phyloP scores from a whole-genome alignment of 30 jellyfish, hydroid and myxozoan genomes.

The Morbakka virulenta region DNA sequence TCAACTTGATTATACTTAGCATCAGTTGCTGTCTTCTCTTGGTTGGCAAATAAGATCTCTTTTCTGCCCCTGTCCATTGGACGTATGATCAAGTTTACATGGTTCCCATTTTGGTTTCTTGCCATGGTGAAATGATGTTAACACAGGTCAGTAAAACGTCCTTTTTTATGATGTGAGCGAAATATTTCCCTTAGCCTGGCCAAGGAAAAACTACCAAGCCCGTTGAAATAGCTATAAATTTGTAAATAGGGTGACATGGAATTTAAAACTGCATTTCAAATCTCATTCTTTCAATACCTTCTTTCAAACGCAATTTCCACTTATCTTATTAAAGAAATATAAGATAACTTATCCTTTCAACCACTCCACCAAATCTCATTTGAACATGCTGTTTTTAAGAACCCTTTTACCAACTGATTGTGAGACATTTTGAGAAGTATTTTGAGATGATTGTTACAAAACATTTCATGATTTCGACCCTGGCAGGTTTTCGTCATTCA shows the following conservation, averaged over 20 bases:
- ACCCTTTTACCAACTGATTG: too few species aligned
- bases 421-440: too few species aligned
- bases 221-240: background rate
- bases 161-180: background rate
- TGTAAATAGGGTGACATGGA: constrained; percentile 1
- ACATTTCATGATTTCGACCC: too few species aligned
- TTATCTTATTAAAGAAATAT: background rate
- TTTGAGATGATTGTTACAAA: too few species aligned
- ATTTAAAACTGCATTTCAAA: background rate
- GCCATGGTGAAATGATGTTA: background rate
- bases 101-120: background rate
- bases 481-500: too few species aligned
- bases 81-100: constrained; percentile 8
- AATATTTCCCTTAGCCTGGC: background rate
- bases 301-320: constrained; percentile 1
- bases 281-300: constrained; percentile 5
- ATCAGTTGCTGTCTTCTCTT: constrained; percentile 31
- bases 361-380: constrained; percentile 20
- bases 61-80: constrained; percentile 35
- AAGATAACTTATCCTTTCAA: background rate
- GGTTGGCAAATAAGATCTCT: constrained; percentile 31
- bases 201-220: background rate
- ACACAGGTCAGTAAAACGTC: background rate
- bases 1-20: constrained; percentile 26
- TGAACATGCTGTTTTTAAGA: constrained; percentile 4